Evolutionary conservation across 1,140 invertebrate genomes (phyloP), one percentile per base, ranked within the genome.

Genomic region (Proctacanthus coquilletti): DNA sequence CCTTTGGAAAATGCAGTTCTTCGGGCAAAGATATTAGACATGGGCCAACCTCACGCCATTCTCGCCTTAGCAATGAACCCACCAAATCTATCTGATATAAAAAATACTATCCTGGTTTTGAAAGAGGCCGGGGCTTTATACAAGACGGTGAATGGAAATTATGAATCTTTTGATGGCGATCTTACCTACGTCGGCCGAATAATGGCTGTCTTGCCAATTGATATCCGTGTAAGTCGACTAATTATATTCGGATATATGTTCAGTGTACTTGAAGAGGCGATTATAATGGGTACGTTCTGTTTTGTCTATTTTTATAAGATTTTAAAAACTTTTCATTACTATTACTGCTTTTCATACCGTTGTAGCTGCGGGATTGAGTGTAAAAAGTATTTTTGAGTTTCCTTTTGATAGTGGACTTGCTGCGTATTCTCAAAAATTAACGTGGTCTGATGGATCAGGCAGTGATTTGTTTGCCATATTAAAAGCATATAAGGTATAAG

Each of bases 241-340:
- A 84, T 98, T 25, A 64, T 89, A 27, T 61, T 96, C 1, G 92
- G 92, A 2, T 75, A 91, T 56, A 73, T 85, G 11, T 95, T 86
- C 51, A 84, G 82, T 38, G 70, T 85, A 23, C 55, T 95, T 0
- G 74, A 84, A 18, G 89, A 94, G 43, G 65, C 76, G 8, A 74
- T 96, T 21, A 81, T 92, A 36, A 94, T 96, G 54, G 87, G 84
- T 85, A 58, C 63, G 34, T 23, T 43, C 21, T n/a, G 0, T 31
- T 36, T 39, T 31, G 8, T 25, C 8, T 34, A 15, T 19, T 11
- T 34, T 20, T 18, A 34, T 42, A 17, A 17, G 36, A 21, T 34
- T 19, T 20, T 39, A 36, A 36, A 21, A 18, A 5, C 4, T 27
- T 21, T 39, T 5, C 15, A 15, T 21, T 29, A 38, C 25, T 33